Evolutionary conservation across 1,140 invertebrate genomes (phyloP).

Genomic region (Caenorhabditis latens): DNA sequence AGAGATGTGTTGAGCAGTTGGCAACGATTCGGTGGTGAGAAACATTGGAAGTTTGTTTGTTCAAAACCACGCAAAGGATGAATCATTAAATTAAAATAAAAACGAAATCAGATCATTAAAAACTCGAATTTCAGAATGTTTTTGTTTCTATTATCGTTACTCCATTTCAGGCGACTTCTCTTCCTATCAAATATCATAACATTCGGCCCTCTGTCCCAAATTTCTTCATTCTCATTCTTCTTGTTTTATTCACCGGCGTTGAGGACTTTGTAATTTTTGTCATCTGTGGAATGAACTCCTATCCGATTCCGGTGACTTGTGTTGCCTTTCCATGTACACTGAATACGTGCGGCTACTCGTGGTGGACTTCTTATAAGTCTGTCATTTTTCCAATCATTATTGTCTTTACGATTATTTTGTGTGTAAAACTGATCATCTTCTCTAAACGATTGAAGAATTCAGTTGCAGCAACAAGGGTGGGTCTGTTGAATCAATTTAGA

Average conservation of each 20-base stretch:
- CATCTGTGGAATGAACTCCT: not conserved
- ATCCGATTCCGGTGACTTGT: not conserved
- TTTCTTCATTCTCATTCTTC: not conserved
- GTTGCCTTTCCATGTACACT: conserved; percentile 19
- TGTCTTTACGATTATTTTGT: not conserved
- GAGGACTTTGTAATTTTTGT: conserved; percentile 27
- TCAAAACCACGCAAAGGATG: too few relatives aligned
- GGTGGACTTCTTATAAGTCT: conserved; percentile 40
- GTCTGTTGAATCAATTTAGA: not conserved
- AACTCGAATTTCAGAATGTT: too few relatives aligned
- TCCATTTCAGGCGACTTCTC: conserved; percentile 1
- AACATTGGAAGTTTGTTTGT: too few relatives aligned
- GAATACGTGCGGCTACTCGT: not conserved
- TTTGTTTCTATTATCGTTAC: too few relatives aligned
- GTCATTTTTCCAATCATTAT: conserved; percentile 27
- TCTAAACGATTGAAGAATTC: not conserved
- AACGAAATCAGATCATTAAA: too few relatives aligned
- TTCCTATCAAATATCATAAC: conserved; percentile 37
- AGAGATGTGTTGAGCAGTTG: not conserved
- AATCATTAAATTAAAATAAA: too few relatives aligned
- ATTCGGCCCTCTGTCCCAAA: not conserved
- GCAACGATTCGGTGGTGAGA: too few relatives aligned
- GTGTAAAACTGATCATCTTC: not conserved
- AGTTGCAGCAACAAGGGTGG: not conserved
- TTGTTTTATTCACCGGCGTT: not conserved